Base-by-base conservation (phyloP, 2,797 vertebrate species). In the Protonibea diacanthus region DNA sequence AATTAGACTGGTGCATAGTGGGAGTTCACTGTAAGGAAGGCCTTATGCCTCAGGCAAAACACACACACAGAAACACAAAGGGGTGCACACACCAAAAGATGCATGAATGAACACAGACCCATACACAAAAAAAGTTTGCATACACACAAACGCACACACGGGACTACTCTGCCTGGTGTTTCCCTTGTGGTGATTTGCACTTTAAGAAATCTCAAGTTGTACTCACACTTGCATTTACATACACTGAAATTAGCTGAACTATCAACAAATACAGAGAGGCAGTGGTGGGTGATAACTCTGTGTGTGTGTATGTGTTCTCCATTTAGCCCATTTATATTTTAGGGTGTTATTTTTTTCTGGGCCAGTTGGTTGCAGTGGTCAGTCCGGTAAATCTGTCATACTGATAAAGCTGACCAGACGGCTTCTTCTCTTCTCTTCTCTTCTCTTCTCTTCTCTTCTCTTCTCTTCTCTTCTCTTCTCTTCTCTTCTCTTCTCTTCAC, bases 301-400 rank as follows among this genome's bases (percentile, higher is more conserved):
- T 48, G 42, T 63, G 12, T 74, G 13, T 27, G 21, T 68, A 44
- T 68, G 56, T 73, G 61, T 47, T 59, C 47, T 67, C 40, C 13
- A 4, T 42, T 62, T 18, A 49, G 53, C 60, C 52, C 49, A 75
- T 86, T 83, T 80, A 74, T 86, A 67, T 81, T 81, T 59, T 5
- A 25, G 38, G 40, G 56, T 81, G 68, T 71, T 63, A 58, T 79
- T 82, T 69, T 82, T 85, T 88, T 83, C 73, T 80, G 38, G 71
- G 71, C 58, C 65, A 84, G 48, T 76, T 79, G 67, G 51, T 70
- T 76, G 78, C 83, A 85, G 53, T 57, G 42, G 42, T 42, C 20
- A 77, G 91, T 88, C 93, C 93, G 94, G 92, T 21, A 89, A 95
- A 93, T 86, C 25, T 90, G 93, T 96, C 93, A 92, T 81, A 93